Base-by-base conservation (phyloP, 2,888 invertebrate genomes). In the Iphiclides podalirius region DNA sequence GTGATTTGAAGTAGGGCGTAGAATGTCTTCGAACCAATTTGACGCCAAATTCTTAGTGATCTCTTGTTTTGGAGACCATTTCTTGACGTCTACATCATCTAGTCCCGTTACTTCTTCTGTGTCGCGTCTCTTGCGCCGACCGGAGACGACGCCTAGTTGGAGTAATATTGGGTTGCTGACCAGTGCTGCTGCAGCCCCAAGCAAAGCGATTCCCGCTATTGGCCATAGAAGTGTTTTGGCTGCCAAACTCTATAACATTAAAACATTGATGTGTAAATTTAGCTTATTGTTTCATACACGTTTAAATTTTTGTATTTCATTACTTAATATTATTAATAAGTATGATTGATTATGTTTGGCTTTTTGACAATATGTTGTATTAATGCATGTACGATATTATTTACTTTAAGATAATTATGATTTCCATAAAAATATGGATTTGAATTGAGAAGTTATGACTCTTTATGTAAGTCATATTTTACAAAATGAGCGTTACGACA, bases 171-270 rank as follows among this genome's bases (percentile, higher is more conserved):
- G 95, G 78, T 95, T 95, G 59, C 91, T 91, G 45, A 94, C 93
- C 50, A 95, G 82, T 11, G 95, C 93, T 14, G 95, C 95, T 1
- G 95, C 95, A 20, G 95, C 94, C 28, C 95, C 95, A 39, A 94
- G 78, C n/a, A 96, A 87, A 0, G 95, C 95, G 36, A 95, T 91
- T 14, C 95, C 95, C 31, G 95, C 95, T 56, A 95, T 75, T 0
- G 95, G 95, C 70, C 93, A 90, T 40, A 94, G 75, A 31, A 93
- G 75, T 35, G 92, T 89, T 77, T 92, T 92, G 20, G 93, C 75
- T 17, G 44, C 53, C 42, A 53, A 45, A 52, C 47, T 47, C 55
- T 52, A 51, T 39, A 23, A n/a, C 38, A 47, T 23, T 31, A 3
- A 6, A 20, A 20, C n/a, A n/a, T n/a, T n/a, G n/a, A n/a, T n/a